These are phyloP conservation scores for Epirrhoe tristata DNA, from an alignment of 2,888 invertebrate species.

Conservation along the genomic window DNA sequence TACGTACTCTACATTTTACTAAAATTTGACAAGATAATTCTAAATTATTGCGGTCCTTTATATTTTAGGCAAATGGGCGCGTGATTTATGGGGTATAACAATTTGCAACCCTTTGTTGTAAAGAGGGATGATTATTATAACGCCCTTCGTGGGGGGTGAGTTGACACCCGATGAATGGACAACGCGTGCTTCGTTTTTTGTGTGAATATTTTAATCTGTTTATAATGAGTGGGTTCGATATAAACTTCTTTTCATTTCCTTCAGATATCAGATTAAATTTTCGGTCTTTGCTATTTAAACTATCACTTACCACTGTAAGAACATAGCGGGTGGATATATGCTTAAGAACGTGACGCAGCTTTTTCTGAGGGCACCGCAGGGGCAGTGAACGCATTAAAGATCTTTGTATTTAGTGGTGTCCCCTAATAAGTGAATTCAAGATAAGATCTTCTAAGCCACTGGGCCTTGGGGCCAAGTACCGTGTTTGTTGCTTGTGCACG, in stretches of 20 bases:
- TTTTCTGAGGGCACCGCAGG: no score
- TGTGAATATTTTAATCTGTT: slow-evolving; percentile 41
- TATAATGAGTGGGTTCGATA: slow-evolving; percentile 16
- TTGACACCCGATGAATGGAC: slow-evolving; percentile 75
- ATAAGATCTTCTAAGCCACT: no score
- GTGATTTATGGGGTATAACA: slow-evolving; percentile 81
- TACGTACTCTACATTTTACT: slow-evolving; percentile 5
- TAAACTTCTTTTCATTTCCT: background rate
- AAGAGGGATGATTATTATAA: slow-evolving; percentile 64
- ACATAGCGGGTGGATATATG: no score
- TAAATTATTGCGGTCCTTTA: slow-evolving; percentile 79
- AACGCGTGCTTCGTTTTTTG: slow-evolving; percentile 52
- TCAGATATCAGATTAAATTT: background rate
- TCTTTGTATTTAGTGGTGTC: no score
- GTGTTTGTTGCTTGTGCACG: no score
- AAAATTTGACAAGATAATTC: slow-evolving; percentile 70
- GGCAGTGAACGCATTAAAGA: no score
- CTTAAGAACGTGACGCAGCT: no score
- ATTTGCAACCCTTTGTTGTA: slow-evolving; percentile 80
- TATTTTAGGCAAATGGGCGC: slow-evolving; percentile 72
- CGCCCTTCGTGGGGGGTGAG: slow-evolving; percentile 54
- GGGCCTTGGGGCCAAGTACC: no score
- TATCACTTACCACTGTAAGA: no score
- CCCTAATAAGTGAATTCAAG: no score
- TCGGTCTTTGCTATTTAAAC: no score